These are phyloP conservation scores for Suillia variegata DNA, from an alignment of 2,888 invertebrate species.

Conservation along the genomic window DNA sequence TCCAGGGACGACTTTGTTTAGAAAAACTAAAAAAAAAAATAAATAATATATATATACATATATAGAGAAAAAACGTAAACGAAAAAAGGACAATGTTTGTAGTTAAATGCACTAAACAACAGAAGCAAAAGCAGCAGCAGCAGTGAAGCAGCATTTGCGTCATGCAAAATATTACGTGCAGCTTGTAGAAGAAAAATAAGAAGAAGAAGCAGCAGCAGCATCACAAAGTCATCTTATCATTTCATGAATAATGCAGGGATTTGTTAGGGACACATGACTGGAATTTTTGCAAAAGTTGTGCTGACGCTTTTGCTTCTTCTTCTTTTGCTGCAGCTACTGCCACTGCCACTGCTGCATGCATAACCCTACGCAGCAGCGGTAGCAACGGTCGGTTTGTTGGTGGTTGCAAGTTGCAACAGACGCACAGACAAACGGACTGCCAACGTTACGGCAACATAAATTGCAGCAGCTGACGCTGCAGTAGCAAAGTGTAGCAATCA, in stretches of 20 bases:
- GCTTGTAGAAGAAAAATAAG: no score
- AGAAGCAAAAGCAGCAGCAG: constrained; percentile 5
- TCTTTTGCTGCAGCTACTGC: no score
- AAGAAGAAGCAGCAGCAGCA: no score
- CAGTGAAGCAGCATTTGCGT: constrained; percentile 31
- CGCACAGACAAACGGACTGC: background rate
- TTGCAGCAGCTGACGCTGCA: background rate
- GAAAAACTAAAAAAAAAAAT: background rate
- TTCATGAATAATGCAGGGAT: constrained; percentile 57
- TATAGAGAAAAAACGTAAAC: background rate
- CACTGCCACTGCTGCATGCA: background rate
- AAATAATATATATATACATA: background rate
- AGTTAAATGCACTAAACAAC: constrained; percentile 37
- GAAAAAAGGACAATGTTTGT: constrained; percentile 27
- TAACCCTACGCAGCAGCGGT: no score
- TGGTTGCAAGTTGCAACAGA: background rate
- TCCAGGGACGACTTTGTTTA: background rate
- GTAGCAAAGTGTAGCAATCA: constrained; percentile 42
- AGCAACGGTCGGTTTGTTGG: no score
- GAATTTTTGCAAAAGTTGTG: constrained; percentile 51
- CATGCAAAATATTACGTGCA: constrained; percentile 38
- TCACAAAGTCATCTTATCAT: constrained; percentile 55
- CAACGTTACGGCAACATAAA: background rate
- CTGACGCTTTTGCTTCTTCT: background rate
- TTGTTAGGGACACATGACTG: constrained; percentile 57